Conservation (phyloP, 2,888 invertebrate genomes). For the Latrodectus elegans region DNA sequence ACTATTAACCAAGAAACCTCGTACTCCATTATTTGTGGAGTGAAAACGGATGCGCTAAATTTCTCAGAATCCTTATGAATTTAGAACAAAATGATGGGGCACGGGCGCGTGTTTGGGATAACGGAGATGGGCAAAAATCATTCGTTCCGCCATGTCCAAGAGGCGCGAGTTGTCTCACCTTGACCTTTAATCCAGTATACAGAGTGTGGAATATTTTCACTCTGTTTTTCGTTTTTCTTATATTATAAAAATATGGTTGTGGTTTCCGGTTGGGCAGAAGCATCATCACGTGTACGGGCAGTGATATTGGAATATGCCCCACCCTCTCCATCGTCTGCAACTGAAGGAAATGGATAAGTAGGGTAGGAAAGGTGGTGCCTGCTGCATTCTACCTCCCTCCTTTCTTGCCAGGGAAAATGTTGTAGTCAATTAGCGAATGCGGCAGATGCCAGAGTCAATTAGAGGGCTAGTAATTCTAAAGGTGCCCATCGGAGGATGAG, state of each 20-base stretch:
- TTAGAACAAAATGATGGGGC: background rate
- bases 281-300: conserved; percentile 30
- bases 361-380: too few relatives aligned
- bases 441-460: conserved; percentile 41
- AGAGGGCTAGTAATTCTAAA: background rate
- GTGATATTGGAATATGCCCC: conserved; percentile 14
- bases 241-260: background rate
- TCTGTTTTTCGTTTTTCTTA: background rate
- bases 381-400: too few relatives aligned
- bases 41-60: too few relatives aligned
- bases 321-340: conserved; percentile 12
- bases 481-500: conserved; percentile 6
- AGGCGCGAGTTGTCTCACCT: background rate
- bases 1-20: too few relatives aligned
- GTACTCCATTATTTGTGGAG: too few relatives aligned
- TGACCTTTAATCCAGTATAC: background rate
- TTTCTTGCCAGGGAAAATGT: background rate
- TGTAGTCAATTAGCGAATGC: conserved; percentile 44
- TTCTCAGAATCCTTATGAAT: background rate
- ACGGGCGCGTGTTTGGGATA: background rate
- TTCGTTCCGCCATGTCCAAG: conserved; percentile 22
- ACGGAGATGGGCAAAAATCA: background rate
- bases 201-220: background rate
- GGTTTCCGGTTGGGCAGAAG: conserved; percentile 23
- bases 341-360: too few relatives aligned